Evolutionary conservation across 2,113 vertebrate genomes (phyloP).

Genomic region (Panurus biarmicus): DNA sequence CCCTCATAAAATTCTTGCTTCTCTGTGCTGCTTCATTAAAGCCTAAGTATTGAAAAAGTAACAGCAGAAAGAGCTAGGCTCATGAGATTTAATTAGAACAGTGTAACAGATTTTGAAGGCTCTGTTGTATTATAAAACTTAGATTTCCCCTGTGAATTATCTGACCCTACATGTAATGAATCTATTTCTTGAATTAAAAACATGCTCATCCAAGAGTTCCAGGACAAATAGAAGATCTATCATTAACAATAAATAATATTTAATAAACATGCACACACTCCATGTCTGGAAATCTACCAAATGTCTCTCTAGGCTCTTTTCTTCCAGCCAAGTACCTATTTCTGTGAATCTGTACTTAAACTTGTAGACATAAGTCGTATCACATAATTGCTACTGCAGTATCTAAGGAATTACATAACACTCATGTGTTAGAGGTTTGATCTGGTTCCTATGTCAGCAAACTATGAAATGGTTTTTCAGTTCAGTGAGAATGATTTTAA

Average conservation of each 20-base stretch:
- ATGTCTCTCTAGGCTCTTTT: not conserved
- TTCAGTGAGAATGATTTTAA: not conserved
- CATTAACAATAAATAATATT: not conserved
- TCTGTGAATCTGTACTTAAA: not conserved
- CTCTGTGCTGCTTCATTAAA: not conserved
- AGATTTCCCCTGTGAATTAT: not conserved
- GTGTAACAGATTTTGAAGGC: not conserved
- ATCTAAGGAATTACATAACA: not conserved
- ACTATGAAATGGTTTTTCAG: not conserved
- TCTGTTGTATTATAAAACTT: not conserved
- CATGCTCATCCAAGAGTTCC: not conserved
- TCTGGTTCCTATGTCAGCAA: not conserved
- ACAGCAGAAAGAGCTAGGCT: not conserved
- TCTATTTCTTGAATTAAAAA: not conserved
- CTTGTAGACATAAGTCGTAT: not conserved
- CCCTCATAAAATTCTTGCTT: not conserved
- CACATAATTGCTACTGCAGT: not conserved
- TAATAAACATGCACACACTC: not conserved
- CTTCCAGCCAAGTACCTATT: not conserved
- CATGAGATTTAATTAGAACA: not conserved
- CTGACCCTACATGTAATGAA: not conserved
- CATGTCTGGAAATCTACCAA: not conserved
- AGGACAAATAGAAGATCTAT: not conserved
- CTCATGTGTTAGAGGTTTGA: not conserved
- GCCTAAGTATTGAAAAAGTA: not conserved